These are phyloP conservation scores for Pachycephala philippinensis DNA, from an alignment of 2,113 vertebrate genomes.

Conservation along the genomic window DNA sequence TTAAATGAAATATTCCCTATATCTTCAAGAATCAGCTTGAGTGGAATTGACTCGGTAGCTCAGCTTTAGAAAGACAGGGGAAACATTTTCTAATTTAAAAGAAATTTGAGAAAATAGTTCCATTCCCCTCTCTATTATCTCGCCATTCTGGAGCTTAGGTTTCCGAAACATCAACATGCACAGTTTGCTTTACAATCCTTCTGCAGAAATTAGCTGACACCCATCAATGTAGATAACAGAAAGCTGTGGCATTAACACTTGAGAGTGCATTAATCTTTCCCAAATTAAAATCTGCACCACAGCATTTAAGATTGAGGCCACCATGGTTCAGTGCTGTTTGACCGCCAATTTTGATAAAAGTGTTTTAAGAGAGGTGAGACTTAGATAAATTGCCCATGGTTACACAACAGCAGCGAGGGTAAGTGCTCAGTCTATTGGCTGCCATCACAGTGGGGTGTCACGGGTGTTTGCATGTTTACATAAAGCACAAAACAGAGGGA, in stretches of 20 bases:
- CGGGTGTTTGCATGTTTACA: constrained; percentile 70
- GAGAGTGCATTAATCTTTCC: constrained; percentile 95
- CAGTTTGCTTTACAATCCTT: constrained; percentile 71
- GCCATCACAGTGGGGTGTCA: constrained; percentile 54
- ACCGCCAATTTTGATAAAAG: constrained; percentile 98
- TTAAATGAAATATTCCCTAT: constrained; percentile 70
- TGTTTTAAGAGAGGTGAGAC: constrained; percentile 94
- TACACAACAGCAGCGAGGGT: constrained; percentile 69
- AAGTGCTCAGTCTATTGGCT: constrained; percentile 64
- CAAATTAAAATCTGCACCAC: constrained; percentile 96
- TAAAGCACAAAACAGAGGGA: constrained; percentile 51
- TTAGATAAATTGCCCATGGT: constrained; percentile 90
- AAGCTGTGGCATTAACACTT: constrained; percentile 81
- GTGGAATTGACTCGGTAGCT: constrained; percentile 59
- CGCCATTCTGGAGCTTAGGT: constrained; percentile 61
- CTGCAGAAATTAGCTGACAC: constrained; percentile 87
- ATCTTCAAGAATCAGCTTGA: constrained; percentile 64
- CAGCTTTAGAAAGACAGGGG: constrained; percentile 55
- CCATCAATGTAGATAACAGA: constrained; percentile 86
- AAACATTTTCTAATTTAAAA: constrained; percentile 83
- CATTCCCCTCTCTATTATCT: constrained; percentile 72
- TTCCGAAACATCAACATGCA: constrained; percentile 72
- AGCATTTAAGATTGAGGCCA: constrained; percentile 92
- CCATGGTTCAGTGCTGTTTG: constrained; percentile 82
- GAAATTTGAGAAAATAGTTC: constrained; percentile 83